phyloP scores from a whole-genome alignment of 2,113 vertebrate species.

The Pristiophorus japonicus region DNA sequence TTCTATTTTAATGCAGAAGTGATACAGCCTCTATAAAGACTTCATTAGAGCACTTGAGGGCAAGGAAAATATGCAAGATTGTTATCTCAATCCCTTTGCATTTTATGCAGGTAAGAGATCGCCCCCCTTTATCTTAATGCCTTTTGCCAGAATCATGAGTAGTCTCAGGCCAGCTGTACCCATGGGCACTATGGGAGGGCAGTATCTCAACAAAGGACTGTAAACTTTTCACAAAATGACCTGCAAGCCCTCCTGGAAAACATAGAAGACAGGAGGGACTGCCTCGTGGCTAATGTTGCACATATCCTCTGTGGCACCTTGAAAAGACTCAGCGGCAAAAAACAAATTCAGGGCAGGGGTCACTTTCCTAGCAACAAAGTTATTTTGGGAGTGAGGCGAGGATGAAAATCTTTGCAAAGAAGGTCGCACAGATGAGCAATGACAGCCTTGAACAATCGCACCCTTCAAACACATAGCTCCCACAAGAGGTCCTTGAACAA shows the following conservation, averaged over 20 bases:
- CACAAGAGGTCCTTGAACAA: background rate
- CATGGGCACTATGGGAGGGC: background rate
- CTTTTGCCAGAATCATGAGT: background rate
- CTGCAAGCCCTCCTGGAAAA: background rate
- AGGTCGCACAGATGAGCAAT: background rate
- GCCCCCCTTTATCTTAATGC: background rate
- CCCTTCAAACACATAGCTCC: background rate
- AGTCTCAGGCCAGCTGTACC: background rate
- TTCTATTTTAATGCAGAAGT: background rate
- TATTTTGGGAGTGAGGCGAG: background rate
- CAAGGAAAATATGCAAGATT: background rate
- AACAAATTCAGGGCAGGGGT: background rate
- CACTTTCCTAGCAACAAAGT: background rate
- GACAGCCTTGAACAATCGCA: background rate
- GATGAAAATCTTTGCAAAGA: background rate
- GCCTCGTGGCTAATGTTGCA: background rate
- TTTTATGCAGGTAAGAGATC: background rate
- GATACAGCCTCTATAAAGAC: background rate
- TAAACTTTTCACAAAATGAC: background rate
- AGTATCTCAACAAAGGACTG: background rate
- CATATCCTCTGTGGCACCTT: background rate
- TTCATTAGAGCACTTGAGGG: background rate
- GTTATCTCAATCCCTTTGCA: background rate
- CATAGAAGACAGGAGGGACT: background rate
- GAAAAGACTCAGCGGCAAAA: background rate